These are phyloP conservation scores for Platycnemis pennipes DNA, from an alignment of 2,888 invertebrate species.

Conservation along the genomic window DNA sequence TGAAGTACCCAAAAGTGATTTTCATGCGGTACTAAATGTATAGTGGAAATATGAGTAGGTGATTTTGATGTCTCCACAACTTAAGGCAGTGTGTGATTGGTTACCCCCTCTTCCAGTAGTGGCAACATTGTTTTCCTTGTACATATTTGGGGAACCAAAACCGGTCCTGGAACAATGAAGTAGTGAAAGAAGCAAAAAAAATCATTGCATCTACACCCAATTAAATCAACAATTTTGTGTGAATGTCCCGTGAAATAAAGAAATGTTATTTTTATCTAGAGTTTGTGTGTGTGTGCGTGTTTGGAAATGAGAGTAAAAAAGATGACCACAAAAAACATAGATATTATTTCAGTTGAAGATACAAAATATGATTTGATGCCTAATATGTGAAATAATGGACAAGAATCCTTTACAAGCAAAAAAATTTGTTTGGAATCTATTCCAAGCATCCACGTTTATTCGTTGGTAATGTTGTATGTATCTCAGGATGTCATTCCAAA, in stretches of 20 bases:
- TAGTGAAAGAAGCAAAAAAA: not conserved
- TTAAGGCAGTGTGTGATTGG: not conserved
- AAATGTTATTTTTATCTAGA: conserved; percentile 65
- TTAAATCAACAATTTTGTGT: conserved; percentile 33
- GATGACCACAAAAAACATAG: not conserved
- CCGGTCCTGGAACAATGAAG: not conserved
- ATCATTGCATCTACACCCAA: not conserved
- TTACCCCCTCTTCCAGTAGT: not conserved
- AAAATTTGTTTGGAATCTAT: not conserved
- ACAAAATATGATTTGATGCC: not conserved
- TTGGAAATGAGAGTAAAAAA: conserved; percentile 17
- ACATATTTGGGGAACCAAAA: not conserved
- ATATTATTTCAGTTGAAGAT: conserved; percentile 6
- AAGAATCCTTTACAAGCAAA: not conserved
- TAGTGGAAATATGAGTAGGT: not conserved
- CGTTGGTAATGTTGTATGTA: not conserved
- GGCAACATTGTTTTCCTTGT: not conserved
- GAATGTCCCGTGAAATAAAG: conserved; percentile 49
- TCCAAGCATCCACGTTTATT: not conserved
- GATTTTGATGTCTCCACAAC: not conserved
- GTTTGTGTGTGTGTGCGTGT: conserved; percentile 37
- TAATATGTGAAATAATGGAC: conserved; percentile 2
- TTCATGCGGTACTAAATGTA: not conserved
- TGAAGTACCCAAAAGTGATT: not conserved
- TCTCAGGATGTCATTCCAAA: conserved; percentile 13